Conservation (phyloP, 1,140 invertebrate genomes). For the Pachyrhynchus sulphureomaculatus region DNA sequence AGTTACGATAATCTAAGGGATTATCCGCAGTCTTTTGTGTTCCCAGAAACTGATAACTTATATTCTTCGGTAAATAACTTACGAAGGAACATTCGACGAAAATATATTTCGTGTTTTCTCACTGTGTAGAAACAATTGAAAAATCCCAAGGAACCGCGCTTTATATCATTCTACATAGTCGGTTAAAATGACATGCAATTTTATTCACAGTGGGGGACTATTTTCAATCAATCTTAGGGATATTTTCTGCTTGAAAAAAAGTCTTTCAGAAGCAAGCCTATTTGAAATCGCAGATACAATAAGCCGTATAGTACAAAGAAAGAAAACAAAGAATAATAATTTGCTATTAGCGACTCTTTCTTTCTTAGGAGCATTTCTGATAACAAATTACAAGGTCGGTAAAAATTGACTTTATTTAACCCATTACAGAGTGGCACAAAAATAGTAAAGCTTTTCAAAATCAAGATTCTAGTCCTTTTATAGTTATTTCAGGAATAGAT, state of each 20-base stretch:
- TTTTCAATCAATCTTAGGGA: constrained; percentile 20
- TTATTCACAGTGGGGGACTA: constrained; percentile 13
- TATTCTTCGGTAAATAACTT: too few relatives aligned
- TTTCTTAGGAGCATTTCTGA: neutral
- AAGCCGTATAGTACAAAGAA: constrained; percentile 3
- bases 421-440: too few relatives aligned
- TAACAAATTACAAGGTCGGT: neutral
- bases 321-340: constrained; percentile 9
- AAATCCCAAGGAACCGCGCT: constrained; percentile 3
- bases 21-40: too few relatives aligned
- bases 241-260: constrained; percentile 21
- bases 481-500: too few relatives aligned
- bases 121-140: too few relatives aligned
- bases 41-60: too few relatives aligned
- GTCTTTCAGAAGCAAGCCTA: constrained; percentile 2
- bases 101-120: too few relatives aligned
- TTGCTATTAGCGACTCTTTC: constrained; percentile 14
- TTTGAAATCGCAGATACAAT: constrained; percentile 6
- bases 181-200: constrained; percentile 23
- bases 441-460: too few relatives aligned
- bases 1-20: too few relatives aligned
- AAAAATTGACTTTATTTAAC: neutral
- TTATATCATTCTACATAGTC: constrained; percentile 6
- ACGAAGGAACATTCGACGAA: too few relatives aligned
- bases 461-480: too few relatives aligned